These are phyloP conservation scores for Aleiodes alternator DNA, from an alignment of 2,888 invertebrate genomes.

Conservation along the genomic window DNA sequence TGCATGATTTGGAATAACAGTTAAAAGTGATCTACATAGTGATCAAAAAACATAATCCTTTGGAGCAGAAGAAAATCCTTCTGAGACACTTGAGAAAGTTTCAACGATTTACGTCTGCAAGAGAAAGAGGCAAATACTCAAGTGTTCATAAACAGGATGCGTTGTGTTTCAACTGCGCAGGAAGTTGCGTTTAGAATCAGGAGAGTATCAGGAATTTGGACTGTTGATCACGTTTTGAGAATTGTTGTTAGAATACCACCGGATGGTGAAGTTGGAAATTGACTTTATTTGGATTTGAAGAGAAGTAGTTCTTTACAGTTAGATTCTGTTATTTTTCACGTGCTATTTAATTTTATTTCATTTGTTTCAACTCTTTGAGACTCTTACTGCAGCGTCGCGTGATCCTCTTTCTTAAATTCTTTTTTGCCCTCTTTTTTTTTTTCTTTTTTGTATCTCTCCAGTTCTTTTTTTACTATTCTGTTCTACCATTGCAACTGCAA, in stretches of 20 bases:
- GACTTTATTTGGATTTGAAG: neutral
- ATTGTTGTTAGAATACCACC: slow-evolving; percentile 3
- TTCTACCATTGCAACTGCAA: neutral
- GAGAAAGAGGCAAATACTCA: neutral
- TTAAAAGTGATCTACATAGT: neutral
- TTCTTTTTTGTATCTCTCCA: neutral
- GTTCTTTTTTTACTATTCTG: slow-evolving; percentile 5
- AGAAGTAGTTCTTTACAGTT: too few relatives aligned
- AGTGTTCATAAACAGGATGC: slow-evolving; percentile 17
- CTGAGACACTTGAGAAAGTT: neutral
- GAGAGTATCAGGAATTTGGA: slow-evolving; percentile 5
- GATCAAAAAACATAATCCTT: neutral
- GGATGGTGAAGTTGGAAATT: slow-evolving; percentile 14
- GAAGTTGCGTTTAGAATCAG: neutral
- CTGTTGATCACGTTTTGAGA: slow-evolving; percentile 10
- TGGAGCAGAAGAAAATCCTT: neutral
- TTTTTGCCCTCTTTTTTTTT: neutral
- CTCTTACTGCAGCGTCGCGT: neutral
- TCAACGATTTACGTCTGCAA: neutral
- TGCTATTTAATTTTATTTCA: neutral
- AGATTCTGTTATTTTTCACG: neutral
- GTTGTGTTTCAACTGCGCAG: neutral
- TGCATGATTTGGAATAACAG: slow-evolving; percentile 12
- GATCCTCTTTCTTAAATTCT: slow-evolving; percentile 22
- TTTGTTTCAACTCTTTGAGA: neutral